phyloP scores from a whole-genome alignment of 2,113 vertebrate species.

The Protomyctophum bolini region DNA sequence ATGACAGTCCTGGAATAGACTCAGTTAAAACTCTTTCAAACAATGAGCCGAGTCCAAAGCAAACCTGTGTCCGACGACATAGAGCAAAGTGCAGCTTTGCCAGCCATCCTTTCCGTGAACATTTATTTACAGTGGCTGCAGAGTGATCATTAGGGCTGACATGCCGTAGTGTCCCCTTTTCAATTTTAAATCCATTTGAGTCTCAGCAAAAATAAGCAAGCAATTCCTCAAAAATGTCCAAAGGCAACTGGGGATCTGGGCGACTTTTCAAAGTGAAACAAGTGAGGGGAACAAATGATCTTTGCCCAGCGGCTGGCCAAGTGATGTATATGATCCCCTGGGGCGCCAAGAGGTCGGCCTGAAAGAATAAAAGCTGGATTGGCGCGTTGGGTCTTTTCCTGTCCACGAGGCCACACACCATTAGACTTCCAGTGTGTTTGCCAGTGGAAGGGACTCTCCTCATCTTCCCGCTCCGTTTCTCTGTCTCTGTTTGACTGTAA shows the following conservation, averaged over 20 bases:
- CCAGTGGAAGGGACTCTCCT: slow-evolving; percentile 25
- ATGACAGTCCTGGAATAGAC: slow-evolving; percentile 17
- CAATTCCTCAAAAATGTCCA: slow-evolving; percentile 34
- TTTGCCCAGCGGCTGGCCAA: slow-evolving; percentile 49
- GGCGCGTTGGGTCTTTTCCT: slow-evolving; percentile 36
- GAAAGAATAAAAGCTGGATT: slow-evolving; percentile 40
- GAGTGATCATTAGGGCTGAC: slow-evolving; percentile 30
- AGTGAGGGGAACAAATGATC: slow-evolving; percentile 47
- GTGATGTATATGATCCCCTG: slow-evolving; percentile 48
- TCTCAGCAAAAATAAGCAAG: slow-evolving; percentile 45
- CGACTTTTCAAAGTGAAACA: slow-evolving; percentile 53
- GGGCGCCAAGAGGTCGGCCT: slow-evolving; percentile 33
- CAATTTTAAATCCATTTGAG: slow-evolving; percentile 35
- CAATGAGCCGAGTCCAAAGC: background rate
- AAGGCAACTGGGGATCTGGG: slow-evolving; percentile 41
- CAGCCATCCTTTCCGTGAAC: slow-evolving; percentile 4
- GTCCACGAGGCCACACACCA: slow-evolving; percentile 18
- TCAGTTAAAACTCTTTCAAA: slow-evolving; percentile 5
- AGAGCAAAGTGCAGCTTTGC: background rate
- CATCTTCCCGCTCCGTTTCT: slow-evolving; percentile 1
- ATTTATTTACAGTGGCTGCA: slow-evolving; percentile 37
- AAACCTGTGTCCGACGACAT: background rate
- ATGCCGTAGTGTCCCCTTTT: slow-evolving; percentile 33
- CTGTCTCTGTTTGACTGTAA: slow-evolving; percentile 14
- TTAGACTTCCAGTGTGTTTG: slow-evolving; percentile 28